These are phyloP conservation scores for Chrysopilus asiliformis DNA, from an alignment of 2,888 invertebrate species.

Conservation along the genomic window DNA sequence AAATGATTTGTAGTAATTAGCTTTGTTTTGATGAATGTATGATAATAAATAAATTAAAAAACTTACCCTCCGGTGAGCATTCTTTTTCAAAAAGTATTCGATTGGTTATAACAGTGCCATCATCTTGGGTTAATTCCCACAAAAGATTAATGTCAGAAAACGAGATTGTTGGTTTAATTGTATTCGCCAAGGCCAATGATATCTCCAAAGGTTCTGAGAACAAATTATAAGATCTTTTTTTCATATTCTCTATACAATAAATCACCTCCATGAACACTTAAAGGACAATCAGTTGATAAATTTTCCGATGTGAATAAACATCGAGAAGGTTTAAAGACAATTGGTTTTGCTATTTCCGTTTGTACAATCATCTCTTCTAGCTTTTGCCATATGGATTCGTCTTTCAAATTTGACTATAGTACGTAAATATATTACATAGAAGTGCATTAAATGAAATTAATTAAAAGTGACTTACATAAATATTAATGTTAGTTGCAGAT, in stretches of 20 bases:
- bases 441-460: too few species aligned
- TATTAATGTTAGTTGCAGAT: conserved; percentile 31
- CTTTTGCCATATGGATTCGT: conserved; percentile 49
- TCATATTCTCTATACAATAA: too few species aligned
- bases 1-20: too few species aligned
- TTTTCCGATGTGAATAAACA: conserved; percentile 56
- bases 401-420: conserved; percentile 28
- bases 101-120: conserved; percentile 34
- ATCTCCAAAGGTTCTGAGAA: conserved; percentile 65
- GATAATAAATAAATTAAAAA: too few species aligned
- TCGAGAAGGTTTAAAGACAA: conserved; percentile 66
- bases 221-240: not conserved
- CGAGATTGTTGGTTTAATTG: conserved; percentile 45
- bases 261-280: conserved; percentile 58
- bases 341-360: conserved; percentile 50
- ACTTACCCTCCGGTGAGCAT: conserved; percentile 18
- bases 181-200: conserved; percentile 36
- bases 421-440: not conserved
- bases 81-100: conserved; percentile 30
- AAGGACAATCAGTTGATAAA: conserved; percentile 49
- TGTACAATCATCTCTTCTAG: conserved; percentile 66
- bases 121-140: conserved; percentile 33
- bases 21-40: too few species aligned
- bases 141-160: conserved; percentile 31
- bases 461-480: conserved; percentile 19